phyloP scores from a whole-genome alignment of 2,797 vertebrate genomes.

The Petrocephalus sullivani region DNA sequence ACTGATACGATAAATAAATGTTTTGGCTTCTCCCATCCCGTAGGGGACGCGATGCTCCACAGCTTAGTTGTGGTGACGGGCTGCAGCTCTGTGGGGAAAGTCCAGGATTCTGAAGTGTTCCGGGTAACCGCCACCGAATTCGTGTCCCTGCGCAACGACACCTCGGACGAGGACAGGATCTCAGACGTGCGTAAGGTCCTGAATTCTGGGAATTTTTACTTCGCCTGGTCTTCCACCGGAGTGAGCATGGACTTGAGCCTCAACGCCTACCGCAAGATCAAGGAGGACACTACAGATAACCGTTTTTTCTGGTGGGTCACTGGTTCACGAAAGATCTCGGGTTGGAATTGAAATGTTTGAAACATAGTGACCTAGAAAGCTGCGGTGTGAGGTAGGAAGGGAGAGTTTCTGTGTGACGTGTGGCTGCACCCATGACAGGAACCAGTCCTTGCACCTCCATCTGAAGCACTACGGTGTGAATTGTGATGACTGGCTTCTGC shows the following conservation, averaged over 20 bases:
- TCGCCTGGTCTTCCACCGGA: slow-evolving; percentile 88
- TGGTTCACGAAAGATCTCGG: neutral
- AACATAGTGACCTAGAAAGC: neutral
- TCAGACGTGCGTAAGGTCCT: slow-evolving; percentile 89
- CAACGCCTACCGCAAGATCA: slow-evolving; percentile 83
- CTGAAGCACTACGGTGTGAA: slow-evolving; percentile 95
- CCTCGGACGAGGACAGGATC: slow-evolving; percentile 84
- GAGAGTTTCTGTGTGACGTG: neutral
- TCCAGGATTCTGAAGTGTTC: slow-evolving; percentile 97
- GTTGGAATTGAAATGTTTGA: neutral
- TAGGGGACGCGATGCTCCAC: slow-evolving; percentile 88
- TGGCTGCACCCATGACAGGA: slow-evolving; percentile 61
- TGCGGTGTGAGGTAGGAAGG: neutral
- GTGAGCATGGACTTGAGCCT: slow-evolving; percentile 89
- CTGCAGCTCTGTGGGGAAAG: slow-evolving; percentile 95
- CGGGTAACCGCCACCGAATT: slow-evolving; percentile 95
- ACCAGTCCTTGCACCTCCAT: slow-evolving; percentile 91
- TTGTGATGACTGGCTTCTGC: slow-evolving; percentile 91
- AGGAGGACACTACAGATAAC: slow-evolving; percentile 88
- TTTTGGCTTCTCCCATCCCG: slow-evolving; percentile 17
- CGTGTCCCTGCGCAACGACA: slow-evolving; percentile 79
- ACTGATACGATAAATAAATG: neutral
- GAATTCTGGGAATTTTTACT: slow-evolving; percentile 95
- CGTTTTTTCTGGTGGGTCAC: slow-evolving; percentile 93
- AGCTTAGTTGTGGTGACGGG: slow-evolving; percentile 93